Conservation (phyloP, 2,113 vertebrate genomes). For the Tragelaphus buxtoni region DNA sequence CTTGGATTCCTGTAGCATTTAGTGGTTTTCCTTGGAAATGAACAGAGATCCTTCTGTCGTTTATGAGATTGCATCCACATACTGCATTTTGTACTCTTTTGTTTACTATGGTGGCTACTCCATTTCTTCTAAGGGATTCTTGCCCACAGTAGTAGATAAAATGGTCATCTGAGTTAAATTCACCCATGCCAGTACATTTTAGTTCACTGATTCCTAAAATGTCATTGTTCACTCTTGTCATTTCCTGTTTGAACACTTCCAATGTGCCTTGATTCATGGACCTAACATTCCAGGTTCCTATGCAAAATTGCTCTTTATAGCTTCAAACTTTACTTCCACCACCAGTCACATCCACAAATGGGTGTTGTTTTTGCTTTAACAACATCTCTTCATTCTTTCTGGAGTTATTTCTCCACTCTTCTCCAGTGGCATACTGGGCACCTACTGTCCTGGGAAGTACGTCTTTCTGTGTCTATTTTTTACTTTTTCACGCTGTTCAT, state of each 20-base stretch:
- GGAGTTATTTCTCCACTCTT: neutral
- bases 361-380: neutral
- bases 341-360: neutral
- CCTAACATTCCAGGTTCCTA: neutral
- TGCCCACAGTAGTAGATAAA: neutral
- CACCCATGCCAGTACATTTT: neutral
- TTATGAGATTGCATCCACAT: neutral
- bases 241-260: neutral
- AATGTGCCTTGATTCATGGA: neutral
- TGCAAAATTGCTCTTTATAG: neutral
- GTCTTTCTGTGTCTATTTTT: neutral
- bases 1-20: neutral
- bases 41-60: neutral
- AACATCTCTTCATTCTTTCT: neutral
- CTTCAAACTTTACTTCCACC: neutral
- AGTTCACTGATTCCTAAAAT: neutral
- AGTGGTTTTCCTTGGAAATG: neutral
- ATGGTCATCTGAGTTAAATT: neutral
- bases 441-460: neutral
- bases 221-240: neutral
- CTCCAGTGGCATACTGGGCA: neutral
- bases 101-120: neutral
- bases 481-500: neutral
- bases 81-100: neutral
- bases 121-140: neutral